Evolutionary conservation across 2,797 vertebrate genomes (phyloP).

Genomic region (Malacoctenus gilli): DNA sequence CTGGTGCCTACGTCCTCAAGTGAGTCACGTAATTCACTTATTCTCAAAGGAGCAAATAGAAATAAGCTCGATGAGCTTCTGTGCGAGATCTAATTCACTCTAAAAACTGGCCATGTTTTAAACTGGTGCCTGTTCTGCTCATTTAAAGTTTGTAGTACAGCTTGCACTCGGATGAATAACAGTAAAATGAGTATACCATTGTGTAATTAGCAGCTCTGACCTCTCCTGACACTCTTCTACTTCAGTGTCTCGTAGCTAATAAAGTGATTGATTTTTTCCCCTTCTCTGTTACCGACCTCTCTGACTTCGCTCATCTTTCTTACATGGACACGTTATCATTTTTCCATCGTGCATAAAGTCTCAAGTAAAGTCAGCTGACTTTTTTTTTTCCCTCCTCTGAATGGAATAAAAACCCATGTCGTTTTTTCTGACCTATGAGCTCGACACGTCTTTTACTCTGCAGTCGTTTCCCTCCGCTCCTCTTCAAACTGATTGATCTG

Average conservation of each 20-base stretch:
- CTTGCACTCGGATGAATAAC: background rate
- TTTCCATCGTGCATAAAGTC: too few species aligned
- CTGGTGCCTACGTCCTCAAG: slow-evolving; percentile 88
- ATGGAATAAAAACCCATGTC: too few species aligned
- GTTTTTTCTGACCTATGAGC: too few species aligned
- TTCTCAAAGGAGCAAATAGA: background rate
- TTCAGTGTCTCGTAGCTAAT: background rate
- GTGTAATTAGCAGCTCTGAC: background rate
- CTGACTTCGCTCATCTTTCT: too few species aligned
- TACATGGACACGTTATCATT: too few species aligned
- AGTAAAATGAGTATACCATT: background rate
- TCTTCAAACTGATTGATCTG: too few species aligned
- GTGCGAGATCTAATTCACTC: background rate
- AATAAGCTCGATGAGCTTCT: background rate
- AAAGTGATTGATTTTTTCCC: background rate
- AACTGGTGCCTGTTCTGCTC: background rate
- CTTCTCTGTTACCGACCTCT: too few species aligned
- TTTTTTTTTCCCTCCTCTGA: too few species aligned
- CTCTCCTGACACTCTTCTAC: background rate
- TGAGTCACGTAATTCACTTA: slow-evolving; percentile 68
- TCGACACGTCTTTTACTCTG: background rate
- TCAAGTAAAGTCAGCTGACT: too few species aligned
- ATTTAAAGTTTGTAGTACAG: background rate
- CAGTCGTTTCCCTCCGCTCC: background rate
- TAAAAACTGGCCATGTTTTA: background rate